Evolutionary conservation across 2,113 vertebrate genomes (phyloP).

Genomic region (Felis catus): F.catus_Fca126_mat1.0 CM031414.1:40236001-40236500

Average conservation of each 20-base stretch:
- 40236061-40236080: not conserved
- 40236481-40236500: not conserved
- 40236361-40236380: fast-evolving
- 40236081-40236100: not conserved
- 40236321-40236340: not conserved
- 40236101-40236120: not conserved
- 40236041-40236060: not conserved
- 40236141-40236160: not conserved
- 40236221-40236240: not conserved
- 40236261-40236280: not conserved
- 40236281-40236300: not conserved
- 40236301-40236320: not conserved
- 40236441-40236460: not conserved
- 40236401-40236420: not conserved
- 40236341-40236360: not conserved
- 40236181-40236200: not conserved
- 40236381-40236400: not conserved
- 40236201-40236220: not conserved
- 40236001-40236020: not conserved
- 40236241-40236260: not conserved
- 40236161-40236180: not conserved
- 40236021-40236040: not conserved
- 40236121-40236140: not conserved
- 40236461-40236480: not conserved
- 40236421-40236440: not conserved